Conservation (phyloP, 1,140 invertebrate genomes). For the Drosophila ficusphila region DNA sequence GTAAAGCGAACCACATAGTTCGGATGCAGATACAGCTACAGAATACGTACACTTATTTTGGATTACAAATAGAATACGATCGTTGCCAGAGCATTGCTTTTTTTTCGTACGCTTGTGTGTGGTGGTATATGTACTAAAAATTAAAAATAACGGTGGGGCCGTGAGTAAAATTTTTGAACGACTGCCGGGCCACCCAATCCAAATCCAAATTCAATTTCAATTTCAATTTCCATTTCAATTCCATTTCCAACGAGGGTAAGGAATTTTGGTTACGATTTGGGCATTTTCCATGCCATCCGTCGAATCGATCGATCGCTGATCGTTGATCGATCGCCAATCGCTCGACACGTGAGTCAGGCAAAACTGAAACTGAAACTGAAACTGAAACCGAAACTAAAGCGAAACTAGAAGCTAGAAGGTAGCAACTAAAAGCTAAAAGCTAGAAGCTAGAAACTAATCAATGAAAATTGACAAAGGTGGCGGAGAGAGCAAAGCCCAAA, state of each 20-base stretch:
- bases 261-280: constrained; percentile 18
- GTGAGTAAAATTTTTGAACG: constrained; percentile 44
- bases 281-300: not conserved
- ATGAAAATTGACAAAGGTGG: constrained; percentile 52
- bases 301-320: constrained; percentile 3
- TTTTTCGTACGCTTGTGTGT: constrained; percentile 3
- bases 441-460: no score
- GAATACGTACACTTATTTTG: constrained; percentile 73
- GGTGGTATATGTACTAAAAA: constrained; percentile 53
- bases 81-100: constrained; percentile 59
- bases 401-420: no score
- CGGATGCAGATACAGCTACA: constrained; percentile 48
- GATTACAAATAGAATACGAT: constrained; percentile 81
- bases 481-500: constrained; percentile 6
- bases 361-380: no score
- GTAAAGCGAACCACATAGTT: constrained; percentile 73
- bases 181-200: constrained; percentile 17
- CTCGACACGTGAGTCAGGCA: constrained; percentile 20
- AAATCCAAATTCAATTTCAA: not conserved
- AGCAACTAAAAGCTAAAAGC: no score
- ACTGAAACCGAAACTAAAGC: no score
- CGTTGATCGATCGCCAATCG: constrained; percentile 10
- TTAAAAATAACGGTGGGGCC: constrained; percentile 73
- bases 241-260: constrained; percentile 26
- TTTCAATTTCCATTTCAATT: not conserved